These are phyloP conservation scores for Brachyopa scutellaris DNA, from an alignment of 2,888 invertebrate genomes.

Conservation along the genomic window DNA sequence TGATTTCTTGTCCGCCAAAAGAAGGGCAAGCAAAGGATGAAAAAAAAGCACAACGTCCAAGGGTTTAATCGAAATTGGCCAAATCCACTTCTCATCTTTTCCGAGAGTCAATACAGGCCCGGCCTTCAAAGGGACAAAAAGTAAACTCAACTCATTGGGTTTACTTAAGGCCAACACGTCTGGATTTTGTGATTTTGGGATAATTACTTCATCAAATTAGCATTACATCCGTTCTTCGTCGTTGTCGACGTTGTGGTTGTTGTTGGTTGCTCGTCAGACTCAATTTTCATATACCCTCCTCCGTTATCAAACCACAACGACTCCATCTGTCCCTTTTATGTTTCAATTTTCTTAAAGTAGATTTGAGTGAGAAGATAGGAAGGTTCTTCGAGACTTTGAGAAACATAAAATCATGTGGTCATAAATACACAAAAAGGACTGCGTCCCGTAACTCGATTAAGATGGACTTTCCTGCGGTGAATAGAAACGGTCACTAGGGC, in stretches of 20 bases:
- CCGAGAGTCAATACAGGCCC: conserved; percentile 12
- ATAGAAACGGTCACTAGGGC: conserved; percentile 31
- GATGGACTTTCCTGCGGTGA: conserved; percentile 38
- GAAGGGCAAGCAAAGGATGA: not conserved
- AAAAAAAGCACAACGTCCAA: conserved; percentile 14
- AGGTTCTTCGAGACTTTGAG: conserved; percentile 3
- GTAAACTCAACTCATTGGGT: conserved; percentile 47
- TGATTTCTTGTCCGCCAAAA: conserved; percentile 59
- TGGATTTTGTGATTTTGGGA: conserved; percentile 68
- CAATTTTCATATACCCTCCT: conserved; percentile 34
- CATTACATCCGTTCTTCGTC: conserved; percentile 62
- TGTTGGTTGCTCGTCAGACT: conserved; percentile 3
- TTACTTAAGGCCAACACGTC: conserved; percentile 64
- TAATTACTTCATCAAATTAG: conserved; percentile 72
- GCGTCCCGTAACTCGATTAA: conserved; percentile 44
- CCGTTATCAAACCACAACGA: conserved; percentile 7
- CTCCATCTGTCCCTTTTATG: conserved; percentile 30
- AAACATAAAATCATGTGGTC: conserved; percentile 56
- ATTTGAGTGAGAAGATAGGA: not conserved
- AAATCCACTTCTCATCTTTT: conserved; percentile 60
- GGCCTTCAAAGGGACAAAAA: conserved; percentile 29
- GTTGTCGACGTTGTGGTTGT: not conserved
- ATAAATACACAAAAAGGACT: conserved; percentile 52
- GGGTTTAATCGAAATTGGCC: conserved; percentile 64
- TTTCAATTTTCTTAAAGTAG: conserved; percentile 49